Conservation (phyloP, 92 coral and sea anemone genomes). For the Meandrina meandrites region DNA sequence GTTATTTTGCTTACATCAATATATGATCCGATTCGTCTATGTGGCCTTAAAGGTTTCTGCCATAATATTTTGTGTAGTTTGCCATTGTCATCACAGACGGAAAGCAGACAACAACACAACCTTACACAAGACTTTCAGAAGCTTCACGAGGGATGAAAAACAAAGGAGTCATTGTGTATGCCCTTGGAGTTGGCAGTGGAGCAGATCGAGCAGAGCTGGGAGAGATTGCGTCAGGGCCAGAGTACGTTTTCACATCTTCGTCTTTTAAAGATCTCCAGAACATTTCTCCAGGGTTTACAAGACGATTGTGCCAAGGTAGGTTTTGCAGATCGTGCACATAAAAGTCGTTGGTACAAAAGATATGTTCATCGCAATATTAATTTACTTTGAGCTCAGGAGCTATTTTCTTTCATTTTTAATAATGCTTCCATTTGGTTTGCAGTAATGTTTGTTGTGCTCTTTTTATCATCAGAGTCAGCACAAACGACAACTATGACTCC, state of each 20-base stretch:
- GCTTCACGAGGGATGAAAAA: slow-evolving; percentile 41
- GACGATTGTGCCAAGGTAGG: slow-evolving; percentile 4
- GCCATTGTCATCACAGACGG: slow-evolving; percentile 58
- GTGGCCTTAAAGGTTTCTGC: background rate
- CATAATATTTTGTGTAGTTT: slow-evolving; percentile 17
- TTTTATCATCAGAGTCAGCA: background rate
- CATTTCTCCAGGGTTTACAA: background rate
- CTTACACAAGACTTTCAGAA: slow-evolving; percentile 33
- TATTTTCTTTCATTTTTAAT: too few relatives aligned
- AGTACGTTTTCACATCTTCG: slow-evolving; percentile 19
- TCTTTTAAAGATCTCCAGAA: slow-evolving; percentile 9
- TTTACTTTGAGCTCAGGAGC: too few relatives aligned
- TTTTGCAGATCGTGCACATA: background rate
- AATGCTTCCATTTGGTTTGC: background rate
- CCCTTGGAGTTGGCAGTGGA: slow-evolving; percentile 50
- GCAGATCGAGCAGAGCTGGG: slow-evolving; percentile 39
- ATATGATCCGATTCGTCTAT: too few relatives aligned
- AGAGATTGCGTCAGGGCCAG: slow-evolving; percentile 52
- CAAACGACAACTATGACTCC: background rate
- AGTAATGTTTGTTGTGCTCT: background rate
- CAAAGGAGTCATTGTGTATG: slow-evolving; percentile 57
- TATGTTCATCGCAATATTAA: too few relatives aligned
- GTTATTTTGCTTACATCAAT: too few relatives aligned
- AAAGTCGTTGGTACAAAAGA: too few relatives aligned
- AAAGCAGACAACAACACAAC: slow-evolving; percentile 34